phyloP scores from a whole-genome alignment of 2,888 invertebrate species.

The Caenorhabditis doughertyi region DNA sequence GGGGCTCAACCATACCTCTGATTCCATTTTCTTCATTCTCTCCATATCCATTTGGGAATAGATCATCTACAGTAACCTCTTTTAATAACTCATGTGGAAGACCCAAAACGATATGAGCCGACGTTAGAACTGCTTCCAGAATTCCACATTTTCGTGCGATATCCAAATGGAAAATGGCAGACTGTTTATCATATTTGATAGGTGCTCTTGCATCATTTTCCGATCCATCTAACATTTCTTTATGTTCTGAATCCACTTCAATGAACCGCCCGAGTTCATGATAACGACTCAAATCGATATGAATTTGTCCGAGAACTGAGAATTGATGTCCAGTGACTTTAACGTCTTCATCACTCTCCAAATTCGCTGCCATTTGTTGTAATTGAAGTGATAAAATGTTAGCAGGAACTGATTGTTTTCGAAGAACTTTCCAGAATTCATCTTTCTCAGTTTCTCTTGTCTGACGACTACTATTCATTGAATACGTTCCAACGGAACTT shows the following conservation, averaged over 20 bases:
- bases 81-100: conserved; percentile 85
- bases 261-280: conserved; percentile 85
- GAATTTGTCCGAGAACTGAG: conserved; percentile 85
- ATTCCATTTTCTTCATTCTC: conserved; percentile 75
- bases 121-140: conserved; percentile 85
- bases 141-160: conserved; percentile 85
- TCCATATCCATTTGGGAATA: conserved; percentile 60
- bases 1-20: conserved; percentile 4
- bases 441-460: conserved; percentile 76
- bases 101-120: conserved; percentile 84
- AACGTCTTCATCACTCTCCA: conserved; percentile 2
- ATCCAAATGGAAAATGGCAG: conserved; percentile 85
- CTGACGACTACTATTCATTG: conserved; percentile 69
- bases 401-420: conserved; percentile 77
- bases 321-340: conserved; percentile 75
- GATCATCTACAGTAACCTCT: conserved; percentile 83
- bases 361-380: conserved; percentile 22
- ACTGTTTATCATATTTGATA: conserved; percentile 84
- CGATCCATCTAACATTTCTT: conserved; percentile 55
- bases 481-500: conserved; percentile 60
- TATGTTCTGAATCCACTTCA: conserved; percentile 63
- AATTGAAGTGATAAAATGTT: conserved; percentile 82
- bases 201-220: conserved; percentile 67
- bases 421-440: conserved; percentile 73
- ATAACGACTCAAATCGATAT: conserved; percentile 85